Evolutionary conservation across 1,140 invertebrate species (phyloP).

Genomic region (Ceratina japonica): DNA sequence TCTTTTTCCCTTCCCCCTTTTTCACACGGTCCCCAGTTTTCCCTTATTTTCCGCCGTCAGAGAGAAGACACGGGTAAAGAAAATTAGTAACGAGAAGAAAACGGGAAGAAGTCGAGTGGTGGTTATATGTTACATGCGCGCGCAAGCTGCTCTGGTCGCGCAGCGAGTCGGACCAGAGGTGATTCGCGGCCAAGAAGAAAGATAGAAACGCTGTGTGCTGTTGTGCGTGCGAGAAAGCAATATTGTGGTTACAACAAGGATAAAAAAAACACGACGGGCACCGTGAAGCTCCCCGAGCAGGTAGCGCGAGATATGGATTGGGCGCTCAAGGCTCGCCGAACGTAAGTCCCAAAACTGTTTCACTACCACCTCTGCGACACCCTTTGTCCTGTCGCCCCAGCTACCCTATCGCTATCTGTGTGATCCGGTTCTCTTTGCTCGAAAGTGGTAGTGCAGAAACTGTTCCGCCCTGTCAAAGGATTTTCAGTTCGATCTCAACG

Average conservation of each 20-base stretch:
- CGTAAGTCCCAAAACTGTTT: slow-evolving; percentile 70
- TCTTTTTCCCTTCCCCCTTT: neutral
- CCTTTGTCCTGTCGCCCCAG: too few species aligned
- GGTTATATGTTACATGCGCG: slow-evolving; percentile 45
- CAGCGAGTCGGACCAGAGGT: slow-evolving; percentile 47
- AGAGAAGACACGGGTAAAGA: too few species aligned
- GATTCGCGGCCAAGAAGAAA: slow-evolving; percentile 36
- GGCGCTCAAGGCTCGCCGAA: slow-evolving; percentile 77
- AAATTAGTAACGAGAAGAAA: too few species aligned
- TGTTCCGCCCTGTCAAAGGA: neutral
- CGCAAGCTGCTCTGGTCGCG: slow-evolving; percentile 42
- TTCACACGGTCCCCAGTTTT: neutral
- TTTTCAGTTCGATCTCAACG: neutral
- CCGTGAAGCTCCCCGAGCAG: slow-evolving; percentile 72
- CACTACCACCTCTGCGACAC: too few species aligned
- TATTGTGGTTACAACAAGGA: slow-evolving; percentile 39
- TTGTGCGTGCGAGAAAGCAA: slow-evolving; percentile 56
- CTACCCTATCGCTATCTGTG: neutral
- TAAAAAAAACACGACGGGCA: slow-evolving; percentile 54
- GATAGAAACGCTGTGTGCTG: slow-evolving; percentile 50
- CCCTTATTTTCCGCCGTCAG: too few species aligned
- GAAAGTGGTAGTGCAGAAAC: slow-evolving; percentile 2
- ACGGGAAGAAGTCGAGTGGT: neutral
- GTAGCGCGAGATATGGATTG: slow-evolving; percentile 78
- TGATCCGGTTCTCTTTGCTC: neutral